phyloP scores from a whole-genome alignment of 1,140 invertebrate species.

The Dendroctonus valens region DNA sequence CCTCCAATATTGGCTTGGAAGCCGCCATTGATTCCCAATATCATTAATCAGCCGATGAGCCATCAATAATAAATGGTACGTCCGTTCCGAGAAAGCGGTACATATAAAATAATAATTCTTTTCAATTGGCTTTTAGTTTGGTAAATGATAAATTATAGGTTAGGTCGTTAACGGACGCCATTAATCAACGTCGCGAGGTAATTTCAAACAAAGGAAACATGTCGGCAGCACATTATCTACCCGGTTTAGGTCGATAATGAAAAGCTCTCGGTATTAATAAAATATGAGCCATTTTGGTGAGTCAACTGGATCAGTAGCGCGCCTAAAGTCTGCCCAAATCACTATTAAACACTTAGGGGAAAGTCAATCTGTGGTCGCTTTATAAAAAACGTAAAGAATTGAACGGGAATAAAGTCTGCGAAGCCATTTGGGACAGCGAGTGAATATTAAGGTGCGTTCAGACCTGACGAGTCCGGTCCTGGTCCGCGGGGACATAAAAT shows the following conservation, averaged over 20 bases:
- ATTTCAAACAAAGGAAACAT: constrained; percentile 32
- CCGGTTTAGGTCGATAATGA: constrained; percentile 16
- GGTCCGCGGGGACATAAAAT: no score
- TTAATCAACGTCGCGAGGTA: constrained; percentile 33
- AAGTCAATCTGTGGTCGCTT: not conserved
- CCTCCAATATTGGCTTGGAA: not conserved
- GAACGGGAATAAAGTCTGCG: no score
- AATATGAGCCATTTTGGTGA: constrained; percentile 8
- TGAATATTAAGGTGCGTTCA: no score
- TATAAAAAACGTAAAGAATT: no score
- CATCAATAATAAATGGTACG: constrained; percentile 28
- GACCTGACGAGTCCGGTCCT: no score
- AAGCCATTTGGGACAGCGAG: no score
- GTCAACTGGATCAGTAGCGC: constrained; percentile 9
- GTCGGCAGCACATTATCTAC: constrained; percentile 29
- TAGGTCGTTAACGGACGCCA: constrained; percentile 24
- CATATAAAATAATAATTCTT: constrained; percentile 33
- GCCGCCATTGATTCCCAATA: constrained; percentile 7
- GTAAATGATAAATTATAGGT: constrained; percentile 33
- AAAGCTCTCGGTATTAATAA: constrained; percentile 14
- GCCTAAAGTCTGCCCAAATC: no score
- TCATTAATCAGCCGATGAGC: constrained; percentile 2
- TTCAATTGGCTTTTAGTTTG: constrained; percentile 30
- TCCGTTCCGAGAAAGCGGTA: constrained; percentile 17
- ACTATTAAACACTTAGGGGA: not conserved